These are phyloP conservation scores for Pitta sordida DNA, from an alignment of 2,113 vertebrate genomes.

Conservation along the genomic window DNA sequence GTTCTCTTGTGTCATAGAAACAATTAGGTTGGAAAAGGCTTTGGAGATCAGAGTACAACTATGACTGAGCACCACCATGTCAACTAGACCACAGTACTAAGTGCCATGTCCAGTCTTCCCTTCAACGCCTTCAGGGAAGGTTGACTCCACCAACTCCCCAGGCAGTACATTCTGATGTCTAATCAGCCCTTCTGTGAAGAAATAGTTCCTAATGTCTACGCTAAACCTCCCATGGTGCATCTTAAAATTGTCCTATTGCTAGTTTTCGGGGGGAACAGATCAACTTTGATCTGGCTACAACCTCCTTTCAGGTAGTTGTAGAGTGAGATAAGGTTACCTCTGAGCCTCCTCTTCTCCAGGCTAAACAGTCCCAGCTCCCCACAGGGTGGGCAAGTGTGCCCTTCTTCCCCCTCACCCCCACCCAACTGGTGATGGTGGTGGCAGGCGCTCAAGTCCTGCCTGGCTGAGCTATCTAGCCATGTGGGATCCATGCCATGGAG, in stretches of 20 bases:
- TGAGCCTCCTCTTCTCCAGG: not conserved
- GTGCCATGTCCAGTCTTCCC: not conserved
- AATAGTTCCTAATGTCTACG: not conserved
- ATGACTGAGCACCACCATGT: not conserved
- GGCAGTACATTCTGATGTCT: not conserved
- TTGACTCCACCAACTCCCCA: not conserved
- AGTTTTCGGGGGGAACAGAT: not conserved
- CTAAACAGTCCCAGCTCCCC: not conserved
- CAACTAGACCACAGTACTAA: not conserved
- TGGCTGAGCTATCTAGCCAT: too few species aligned
- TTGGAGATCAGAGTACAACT: not conserved
- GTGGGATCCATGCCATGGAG: too few species aligned
- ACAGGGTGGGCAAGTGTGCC: too few species aligned
- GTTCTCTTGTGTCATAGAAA: not conserved
- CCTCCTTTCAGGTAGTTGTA: not conserved
- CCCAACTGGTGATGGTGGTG: too few species aligned
- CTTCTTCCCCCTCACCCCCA: too few species aligned
- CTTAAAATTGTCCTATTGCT: not conserved
- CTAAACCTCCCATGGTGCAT: too few species aligned
- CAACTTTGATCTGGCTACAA: rapidly evolving
- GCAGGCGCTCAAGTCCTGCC: too few species aligned
- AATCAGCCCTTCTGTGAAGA: rapidly evolving
- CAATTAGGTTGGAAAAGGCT: not conserved
- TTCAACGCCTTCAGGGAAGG: not conserved
- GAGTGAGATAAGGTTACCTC: too few species aligned